phyloP scores from a whole-genome alignment of 2,113 vertebrate genomes.

The Macrotis lagotis region DNA sequence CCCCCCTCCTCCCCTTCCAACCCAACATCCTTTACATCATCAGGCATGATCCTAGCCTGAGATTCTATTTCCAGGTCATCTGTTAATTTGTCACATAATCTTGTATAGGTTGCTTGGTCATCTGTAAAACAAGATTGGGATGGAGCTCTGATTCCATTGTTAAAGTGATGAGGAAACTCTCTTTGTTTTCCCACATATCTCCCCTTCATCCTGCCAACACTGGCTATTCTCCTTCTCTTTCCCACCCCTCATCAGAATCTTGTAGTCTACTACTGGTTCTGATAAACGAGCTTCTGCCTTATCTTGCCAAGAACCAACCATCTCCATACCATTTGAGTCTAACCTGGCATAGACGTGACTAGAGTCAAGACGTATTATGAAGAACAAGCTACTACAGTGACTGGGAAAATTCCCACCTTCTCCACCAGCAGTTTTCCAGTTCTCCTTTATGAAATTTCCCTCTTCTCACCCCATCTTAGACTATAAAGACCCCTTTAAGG shows the following conservation, averaged over 20 bases:
- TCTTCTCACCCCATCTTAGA: neutral
- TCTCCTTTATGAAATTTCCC: neutral
- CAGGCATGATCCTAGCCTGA: neutral
- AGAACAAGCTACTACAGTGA: neutral
- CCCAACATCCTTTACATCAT: neutral
- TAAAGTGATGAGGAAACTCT: neutral
- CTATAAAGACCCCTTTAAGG: neutral
- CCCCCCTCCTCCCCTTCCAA: neutral
- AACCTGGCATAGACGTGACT: neutral
- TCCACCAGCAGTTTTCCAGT: neutral
- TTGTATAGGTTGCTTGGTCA: neutral
- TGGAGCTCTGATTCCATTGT: neutral
- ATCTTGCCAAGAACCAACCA: neutral
- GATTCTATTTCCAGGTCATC: neutral
- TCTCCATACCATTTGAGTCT: neutral
- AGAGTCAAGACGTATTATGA: neutral
- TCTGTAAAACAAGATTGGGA: neutral
- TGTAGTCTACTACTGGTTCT: neutral
- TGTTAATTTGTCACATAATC: neutral
- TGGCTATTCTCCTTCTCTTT: neutral
- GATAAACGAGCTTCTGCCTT: neutral
- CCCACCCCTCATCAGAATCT: neutral
- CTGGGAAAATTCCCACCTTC: neutral
- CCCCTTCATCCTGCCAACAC: neutral
- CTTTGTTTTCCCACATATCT: neutral